Percentiles rank a stretch among this genome's conserved stretches.
Evolutionary conservation across 2,888 invertebrate species (phyloP).

Genomic region (Cheilosia grossa): DNA sequence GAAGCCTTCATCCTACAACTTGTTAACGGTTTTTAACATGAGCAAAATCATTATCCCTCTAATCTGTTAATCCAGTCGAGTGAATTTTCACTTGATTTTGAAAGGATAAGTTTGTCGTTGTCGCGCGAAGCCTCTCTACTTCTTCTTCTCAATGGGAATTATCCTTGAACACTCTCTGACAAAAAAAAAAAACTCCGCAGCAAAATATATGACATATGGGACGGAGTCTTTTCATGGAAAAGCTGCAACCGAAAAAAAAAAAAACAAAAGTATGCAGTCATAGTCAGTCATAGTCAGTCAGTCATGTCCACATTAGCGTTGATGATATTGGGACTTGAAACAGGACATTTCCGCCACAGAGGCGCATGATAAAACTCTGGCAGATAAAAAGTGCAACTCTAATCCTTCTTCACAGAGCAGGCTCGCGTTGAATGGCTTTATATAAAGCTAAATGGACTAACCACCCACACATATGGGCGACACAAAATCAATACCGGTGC

Average conservation of each 20-base stretch:
- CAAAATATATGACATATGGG: conserved; percentile 51
- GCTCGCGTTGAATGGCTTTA: conserved; percentile 66
- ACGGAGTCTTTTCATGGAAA: conserved; percentile 17
- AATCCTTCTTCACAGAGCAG: conserved; percentile 62
- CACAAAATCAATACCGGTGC: conserved; percentile 71
- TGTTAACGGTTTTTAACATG: conserved; percentile 73
- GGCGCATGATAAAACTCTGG: conserved; percentile 10
- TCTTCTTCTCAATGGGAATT: conserved; percentile 46
- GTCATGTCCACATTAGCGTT: conserved; percentile 61
- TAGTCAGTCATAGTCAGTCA: conserved; percentile 10
- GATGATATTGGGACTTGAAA: conserved; percentile 63
- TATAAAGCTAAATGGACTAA: conserved; percentile 60
- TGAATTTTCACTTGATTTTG: conserved; percentile 82
- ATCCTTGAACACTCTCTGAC: conserved; percentile 55
- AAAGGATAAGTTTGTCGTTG: conserved; percentile 75
- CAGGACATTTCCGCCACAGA: conserved; percentile 40
- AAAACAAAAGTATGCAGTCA: conserved; percentile 9
- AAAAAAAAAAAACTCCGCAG: conserved; percentile 2
- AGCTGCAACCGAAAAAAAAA: conserved; percentile 1
- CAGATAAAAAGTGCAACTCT: conserved; percentile 36
- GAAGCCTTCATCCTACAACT: conserved; percentile 59
- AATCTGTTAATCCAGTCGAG: conserved; percentile 82
- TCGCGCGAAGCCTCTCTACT: conserved; percentile 33
- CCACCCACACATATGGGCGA: conserved; percentile 42
- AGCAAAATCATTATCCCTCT: conserved; percentile 80